phyloP scores from a whole-genome alignment of 2,113 vertebrate species.

The Ciconia stormi region DNA sequence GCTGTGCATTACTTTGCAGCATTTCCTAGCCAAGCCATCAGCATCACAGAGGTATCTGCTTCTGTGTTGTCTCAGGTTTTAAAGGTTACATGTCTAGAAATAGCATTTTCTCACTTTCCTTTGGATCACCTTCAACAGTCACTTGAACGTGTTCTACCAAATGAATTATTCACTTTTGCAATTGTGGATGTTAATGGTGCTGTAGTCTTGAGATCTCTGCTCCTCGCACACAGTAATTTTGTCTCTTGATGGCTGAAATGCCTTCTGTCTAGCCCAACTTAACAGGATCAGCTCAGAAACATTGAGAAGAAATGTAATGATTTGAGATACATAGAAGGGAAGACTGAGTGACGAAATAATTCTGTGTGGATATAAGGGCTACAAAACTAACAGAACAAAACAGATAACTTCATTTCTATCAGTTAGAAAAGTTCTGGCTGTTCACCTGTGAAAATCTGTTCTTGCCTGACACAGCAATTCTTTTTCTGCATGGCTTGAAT shows the following conservation, averaged over 20 bases:
- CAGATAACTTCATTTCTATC: not conserved
- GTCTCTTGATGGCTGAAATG: not conserved
- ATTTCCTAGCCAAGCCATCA: not conserved
- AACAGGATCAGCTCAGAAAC: not conserved
- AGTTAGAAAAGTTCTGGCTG: not conserved
- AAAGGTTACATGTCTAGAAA: not conserved
- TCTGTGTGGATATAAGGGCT: not conserved
- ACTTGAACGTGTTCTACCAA: not conserved
- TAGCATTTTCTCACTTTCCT: not conserved
- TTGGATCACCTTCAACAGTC: not conserved
- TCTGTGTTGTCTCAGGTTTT: not conserved
- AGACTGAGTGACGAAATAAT: not conserved
- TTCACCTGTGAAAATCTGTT: constrained; percentile 7
- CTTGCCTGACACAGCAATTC: not conserved
- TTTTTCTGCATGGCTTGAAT: not conserved
- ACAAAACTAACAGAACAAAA: not conserved
- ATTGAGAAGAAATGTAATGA: not conserved
- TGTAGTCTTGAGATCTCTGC: not conserved
- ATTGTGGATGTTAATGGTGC: not conserved
- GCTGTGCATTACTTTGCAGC: not conserved
- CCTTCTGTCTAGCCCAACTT: not conserved
- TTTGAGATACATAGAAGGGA: not conserved
- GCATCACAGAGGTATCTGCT: not conserved
- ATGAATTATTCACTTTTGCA: not conserved
- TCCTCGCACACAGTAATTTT: not conserved